Evolutionary conservation across 2,888 invertebrate species (phyloP).

Genomic region (Amphipoea lucens): DNA sequence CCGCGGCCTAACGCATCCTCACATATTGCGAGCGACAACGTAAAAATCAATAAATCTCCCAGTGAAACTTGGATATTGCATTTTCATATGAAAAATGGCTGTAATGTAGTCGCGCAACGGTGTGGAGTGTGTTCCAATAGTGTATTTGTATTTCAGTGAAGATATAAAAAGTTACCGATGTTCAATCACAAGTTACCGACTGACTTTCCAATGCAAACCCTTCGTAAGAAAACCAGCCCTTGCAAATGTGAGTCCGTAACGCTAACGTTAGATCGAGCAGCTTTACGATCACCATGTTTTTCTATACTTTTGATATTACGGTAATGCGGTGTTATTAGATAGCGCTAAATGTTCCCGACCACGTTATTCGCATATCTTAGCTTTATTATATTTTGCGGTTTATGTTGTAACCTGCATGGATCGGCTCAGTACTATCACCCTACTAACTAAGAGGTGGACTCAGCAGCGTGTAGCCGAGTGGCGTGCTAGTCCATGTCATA

Average conservation of each 20-base stretch:
- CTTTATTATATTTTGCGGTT: conserved; percentile 87
- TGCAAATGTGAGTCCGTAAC: conserved; percentile 95
- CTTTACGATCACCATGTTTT: conserved; percentile 72
- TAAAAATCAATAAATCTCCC: conserved; percentile 86
- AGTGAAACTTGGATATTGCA: conserved; percentile 78
- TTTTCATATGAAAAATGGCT: conserved; percentile 71
- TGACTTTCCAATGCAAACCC: conserved; percentile 95
- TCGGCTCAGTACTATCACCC: conserved; percentile 78
- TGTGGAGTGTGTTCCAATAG: conserved; percentile 79
- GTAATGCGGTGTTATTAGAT: conserved; percentile 82
- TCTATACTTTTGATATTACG: conserved; percentile 71
- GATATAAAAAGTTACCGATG: conserved; percentile 84
- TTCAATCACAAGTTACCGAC: conserved; percentile 90
- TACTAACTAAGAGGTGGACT: conserved; percentile 72
- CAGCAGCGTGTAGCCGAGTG: conserved; percentile 69
- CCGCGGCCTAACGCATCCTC: conserved; percentile 65
- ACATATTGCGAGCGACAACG: conserved; percentile 72
- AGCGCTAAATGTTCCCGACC: conserved; percentile 82
- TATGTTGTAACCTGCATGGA: conserved; percentile 85
- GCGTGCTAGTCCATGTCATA: conserved; percentile 82
- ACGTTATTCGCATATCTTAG: conserved; percentile 79
- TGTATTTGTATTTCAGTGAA: conserved; percentile 87
- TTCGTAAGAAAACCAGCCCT: conserved; percentile 97
- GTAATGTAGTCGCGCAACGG: conserved; percentile 70
- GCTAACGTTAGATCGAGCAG: conserved; percentile 71